Percentiles rank a stretch among this genome's conserved stretches.
These are phyloP conservation scores for Ibidorhyncha struthersii DNA, from an alignment of 2,113 vertebrate species.

Conservation along the genomic window DNA sequence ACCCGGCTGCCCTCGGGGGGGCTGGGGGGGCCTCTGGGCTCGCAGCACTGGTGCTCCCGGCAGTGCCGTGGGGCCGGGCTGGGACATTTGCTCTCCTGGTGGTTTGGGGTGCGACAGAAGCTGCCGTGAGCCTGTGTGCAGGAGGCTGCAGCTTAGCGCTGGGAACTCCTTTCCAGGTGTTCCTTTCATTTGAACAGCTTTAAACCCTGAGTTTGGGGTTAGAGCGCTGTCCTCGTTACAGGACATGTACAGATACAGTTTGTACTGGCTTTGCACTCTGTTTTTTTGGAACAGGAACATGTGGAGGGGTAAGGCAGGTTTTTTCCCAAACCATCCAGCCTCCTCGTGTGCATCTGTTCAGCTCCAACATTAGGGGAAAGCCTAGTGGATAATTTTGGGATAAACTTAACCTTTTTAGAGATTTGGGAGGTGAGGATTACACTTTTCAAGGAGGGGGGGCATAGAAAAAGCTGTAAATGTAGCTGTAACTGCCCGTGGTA, in stretches of 20 bases:
- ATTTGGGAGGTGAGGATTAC: too few relatives aligned
- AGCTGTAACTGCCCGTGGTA: neutral
- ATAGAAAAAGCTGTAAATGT: neutral
- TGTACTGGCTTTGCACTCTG: neutral
- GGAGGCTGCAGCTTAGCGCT: neutral
- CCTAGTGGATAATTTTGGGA: neutral
- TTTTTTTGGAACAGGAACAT: accelerated
- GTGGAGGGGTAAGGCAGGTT: neutral
- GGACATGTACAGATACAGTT: accelerated
- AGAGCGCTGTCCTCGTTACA: accelerated
- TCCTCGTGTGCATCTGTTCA: neutral
- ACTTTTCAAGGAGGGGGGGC: too few relatives aligned
- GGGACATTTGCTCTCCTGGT: neutral
- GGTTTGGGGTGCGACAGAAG: neutral
- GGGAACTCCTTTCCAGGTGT: too few relatives aligned
- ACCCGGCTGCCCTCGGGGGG: too few relatives aligned
- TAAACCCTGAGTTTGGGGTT: neutral
- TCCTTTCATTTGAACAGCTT: neutral
- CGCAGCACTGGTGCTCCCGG: neutral
- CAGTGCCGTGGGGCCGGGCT: neutral
- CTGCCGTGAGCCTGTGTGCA: neutral
- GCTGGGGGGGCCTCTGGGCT: neutral
- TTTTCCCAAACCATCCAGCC: too few relatives aligned
- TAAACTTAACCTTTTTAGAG: neutral
- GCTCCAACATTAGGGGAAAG: neutral